Evolutionary conservation across 2,797 vertebrate species (phyloP).

Genomic region (Pseudochromis fuscus): DNA sequence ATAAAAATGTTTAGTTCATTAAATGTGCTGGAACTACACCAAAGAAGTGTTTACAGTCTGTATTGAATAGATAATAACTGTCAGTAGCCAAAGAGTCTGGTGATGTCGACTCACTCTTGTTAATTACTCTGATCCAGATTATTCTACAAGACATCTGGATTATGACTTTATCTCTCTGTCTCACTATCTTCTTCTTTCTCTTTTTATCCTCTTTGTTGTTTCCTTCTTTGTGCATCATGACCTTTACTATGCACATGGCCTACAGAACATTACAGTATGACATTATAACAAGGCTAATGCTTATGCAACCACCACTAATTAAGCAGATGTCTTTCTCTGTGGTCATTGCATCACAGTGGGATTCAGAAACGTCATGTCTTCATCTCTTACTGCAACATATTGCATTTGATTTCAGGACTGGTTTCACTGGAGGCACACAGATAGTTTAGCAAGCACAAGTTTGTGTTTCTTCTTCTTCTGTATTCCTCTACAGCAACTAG

Average conservation of each 20-base stretch:
- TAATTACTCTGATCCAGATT: slow-evolving; percentile 63
- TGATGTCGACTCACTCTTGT: slow-evolving; percentile 20
- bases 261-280: slow-evolving; percentile 4
- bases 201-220: neutral
- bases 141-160: slow-evolving; percentile 44
- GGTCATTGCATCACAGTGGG: slow-evolving; percentile 2
- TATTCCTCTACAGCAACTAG: neutral
- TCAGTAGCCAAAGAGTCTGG: slow-evolving; percentile 1
- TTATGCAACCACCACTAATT: slow-evolving; percentile 14
- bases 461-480: neutral
- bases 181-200: neutral
- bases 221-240: slow-evolving; percentile 1
- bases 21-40: neutral
- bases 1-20: neutral
- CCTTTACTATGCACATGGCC: slow-evolving; percentile 12
- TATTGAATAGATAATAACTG: neutral
- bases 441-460: neutral
- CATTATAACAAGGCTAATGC: slow-evolving; percentile 18
- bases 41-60: neutral
- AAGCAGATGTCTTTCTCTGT: slow-evolving; percentile 24
- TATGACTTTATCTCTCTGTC: slow-evolving; percentile 31
- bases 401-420: neutral
- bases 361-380: neutral
- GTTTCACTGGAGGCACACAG: neutral
- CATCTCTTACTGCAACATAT: neutral